Conservation (phyloP, 2,888 invertebrate species). For the Craniophora ligustri region DNA sequence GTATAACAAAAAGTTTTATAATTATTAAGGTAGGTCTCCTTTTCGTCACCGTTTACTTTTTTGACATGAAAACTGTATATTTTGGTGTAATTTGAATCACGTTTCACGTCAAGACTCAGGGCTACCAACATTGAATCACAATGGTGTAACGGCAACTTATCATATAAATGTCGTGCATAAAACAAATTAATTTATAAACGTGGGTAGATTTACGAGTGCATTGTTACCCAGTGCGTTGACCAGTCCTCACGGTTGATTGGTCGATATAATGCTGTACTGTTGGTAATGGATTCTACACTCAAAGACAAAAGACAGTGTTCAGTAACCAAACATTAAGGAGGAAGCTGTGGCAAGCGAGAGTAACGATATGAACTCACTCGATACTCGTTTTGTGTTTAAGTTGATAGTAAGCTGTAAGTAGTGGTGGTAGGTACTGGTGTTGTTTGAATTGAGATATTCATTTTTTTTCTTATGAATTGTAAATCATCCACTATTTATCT, state of each 20-base stretch:
- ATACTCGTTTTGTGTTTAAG: background rate
- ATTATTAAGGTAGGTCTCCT: no score
- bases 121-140: no score
- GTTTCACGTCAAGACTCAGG: no score
- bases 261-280: constrained; percentile 23
- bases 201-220: constrained; percentile 26
- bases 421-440: no score
- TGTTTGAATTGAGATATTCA: no score
- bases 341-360: constrained; percentile 42
- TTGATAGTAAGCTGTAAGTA: no score
- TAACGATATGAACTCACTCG: constrained; percentile 8
- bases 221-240: constrained; percentile 37
- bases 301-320: constrained; percentile 46
- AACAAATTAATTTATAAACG: constrained; percentile 23
- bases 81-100: no score
- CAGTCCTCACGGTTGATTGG: constrained; percentile 36
- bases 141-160: background rate
- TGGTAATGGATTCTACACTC: constrained; percentile 38
- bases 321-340: constrained; percentile 28
- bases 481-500: no score
- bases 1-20: no score
- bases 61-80: no score
- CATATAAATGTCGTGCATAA: constrained; percentile 18
- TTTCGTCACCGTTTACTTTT: no score
- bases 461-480: no score